These are phyloP conservation scores for Cloeon dipterum DNA, from an alignment of 2,888 invertebrate species.

Conservation along the genomic window DNA sequence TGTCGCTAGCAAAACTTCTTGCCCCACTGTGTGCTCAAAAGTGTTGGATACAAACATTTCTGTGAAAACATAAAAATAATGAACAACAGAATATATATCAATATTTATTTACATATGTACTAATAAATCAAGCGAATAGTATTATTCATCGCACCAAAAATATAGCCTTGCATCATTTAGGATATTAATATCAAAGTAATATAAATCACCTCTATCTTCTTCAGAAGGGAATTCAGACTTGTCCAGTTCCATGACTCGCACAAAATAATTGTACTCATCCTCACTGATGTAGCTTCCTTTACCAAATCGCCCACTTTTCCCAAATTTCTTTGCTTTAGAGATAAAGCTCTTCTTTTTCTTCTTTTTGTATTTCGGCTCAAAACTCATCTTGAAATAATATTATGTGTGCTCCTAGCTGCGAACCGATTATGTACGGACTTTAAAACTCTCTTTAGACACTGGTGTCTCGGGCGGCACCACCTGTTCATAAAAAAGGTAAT, in stretches of 20 bases:
- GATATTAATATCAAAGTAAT: too few species aligned
- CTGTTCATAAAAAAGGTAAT: too few species aligned
- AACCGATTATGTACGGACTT: too few species aligned
- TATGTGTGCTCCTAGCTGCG: too few species aligned
- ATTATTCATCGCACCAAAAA: not conserved
- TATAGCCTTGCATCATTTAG: not conserved
- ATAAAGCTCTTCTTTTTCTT: slow-evolving; percentile 36
- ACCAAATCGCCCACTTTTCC: slow-evolving; percentile 45
- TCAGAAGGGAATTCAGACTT: slow-evolving; percentile 38
- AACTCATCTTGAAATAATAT: too few species aligned
- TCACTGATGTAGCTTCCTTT: slow-evolving; percentile 43
- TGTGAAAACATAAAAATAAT: slow-evolving; percentile 22
- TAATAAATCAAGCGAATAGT: not conserved
- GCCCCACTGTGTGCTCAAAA: slow-evolving; percentile 39
- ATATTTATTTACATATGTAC: too few species aligned
- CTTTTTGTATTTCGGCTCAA: slow-evolving; percentile 2
- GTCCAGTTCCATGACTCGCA: slow-evolving; percentile 46
- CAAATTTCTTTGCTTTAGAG: slow-evolving; percentile 51
- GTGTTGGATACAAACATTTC: slow-evolving; percentile 50
- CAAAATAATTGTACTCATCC: slow-evolving; percentile 53
- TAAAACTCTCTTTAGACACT: too few species aligned
- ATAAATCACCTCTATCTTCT: slow-evolving; percentile 59
- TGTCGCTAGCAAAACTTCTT: slow-evolving; percentile 46
- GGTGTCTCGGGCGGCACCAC: too few species aligned
- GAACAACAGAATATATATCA: too few species aligned